Evolutionary conservation across 2,888 invertebrate species (phyloP).

Genomic region (Drosophila robusta): DNA sequence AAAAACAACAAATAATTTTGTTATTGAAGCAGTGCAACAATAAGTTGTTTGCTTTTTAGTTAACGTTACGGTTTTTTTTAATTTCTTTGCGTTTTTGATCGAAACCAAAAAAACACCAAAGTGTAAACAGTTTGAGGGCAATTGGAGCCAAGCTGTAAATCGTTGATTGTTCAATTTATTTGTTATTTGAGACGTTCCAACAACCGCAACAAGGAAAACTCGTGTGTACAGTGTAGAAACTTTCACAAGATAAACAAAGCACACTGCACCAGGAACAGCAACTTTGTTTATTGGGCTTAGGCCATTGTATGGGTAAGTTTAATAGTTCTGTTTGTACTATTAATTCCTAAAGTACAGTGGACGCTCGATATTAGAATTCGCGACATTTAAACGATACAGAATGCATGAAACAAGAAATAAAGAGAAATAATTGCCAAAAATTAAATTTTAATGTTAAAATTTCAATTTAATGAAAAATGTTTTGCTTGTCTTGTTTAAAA

Average conservation of each 20-base stretch:
- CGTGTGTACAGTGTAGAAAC: slow-evolving; percentile 58
- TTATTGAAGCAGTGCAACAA: slow-evolving; percentile 30
- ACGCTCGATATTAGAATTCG: background rate
- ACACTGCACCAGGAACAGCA: slow-evolving; percentile 51
- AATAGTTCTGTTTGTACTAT: background rate
- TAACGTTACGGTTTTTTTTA: slow-evolving; percentile 60
- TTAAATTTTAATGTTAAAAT: too few species aligned
- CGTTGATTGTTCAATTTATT: slow-evolving; percentile 6
- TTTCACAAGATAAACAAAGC: slow-evolving; percentile 27
- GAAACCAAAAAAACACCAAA: slow-evolving; percentile 33
- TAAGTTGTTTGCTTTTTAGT: slow-evolving; percentile 69
- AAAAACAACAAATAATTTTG: slow-evolving; percentile 3
- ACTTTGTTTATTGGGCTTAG: slow-evolving; percentile 84
- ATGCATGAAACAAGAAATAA: too few species aligned
- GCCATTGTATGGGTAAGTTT: slow-evolving; percentile 87
- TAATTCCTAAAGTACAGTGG: background rate
- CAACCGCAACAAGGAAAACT: slow-evolving; percentile 21
- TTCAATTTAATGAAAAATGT: too few species aligned
- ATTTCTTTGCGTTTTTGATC: slow-evolving; percentile 59
- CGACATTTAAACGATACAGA: too few species aligned
- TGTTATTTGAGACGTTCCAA: slow-evolving; percentile 22
- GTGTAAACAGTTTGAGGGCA: slow-evolving; percentile 46
- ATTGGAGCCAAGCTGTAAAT: slow-evolving; percentile 40
- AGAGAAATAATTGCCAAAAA: too few species aligned
- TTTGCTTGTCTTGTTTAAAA: too few species aligned